phyloP scores from a whole-genome alignment of 2,113 vertebrate species.

The Cheirogaleus medius region DNA sequence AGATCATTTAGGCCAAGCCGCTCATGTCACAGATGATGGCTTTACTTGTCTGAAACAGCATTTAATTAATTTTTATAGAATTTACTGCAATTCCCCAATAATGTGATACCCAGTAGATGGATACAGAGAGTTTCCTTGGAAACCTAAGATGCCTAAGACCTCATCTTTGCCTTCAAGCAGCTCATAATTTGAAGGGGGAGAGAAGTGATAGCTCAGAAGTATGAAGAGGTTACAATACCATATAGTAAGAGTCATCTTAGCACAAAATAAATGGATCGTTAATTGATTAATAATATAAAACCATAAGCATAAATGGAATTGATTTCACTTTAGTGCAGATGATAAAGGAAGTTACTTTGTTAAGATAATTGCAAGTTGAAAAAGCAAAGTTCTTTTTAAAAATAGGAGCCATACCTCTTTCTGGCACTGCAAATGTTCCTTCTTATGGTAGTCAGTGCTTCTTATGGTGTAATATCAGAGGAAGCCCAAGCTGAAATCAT shows the following conservation, averaged over 20 bases:
- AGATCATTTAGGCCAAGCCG: not conserved
- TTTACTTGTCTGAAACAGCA: conserved; percentile 16
- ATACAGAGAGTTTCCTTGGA: not conserved
- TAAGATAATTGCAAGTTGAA: conserved; percentile 19
- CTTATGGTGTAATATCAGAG: conserved; percentile 13
- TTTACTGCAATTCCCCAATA: not conserved
- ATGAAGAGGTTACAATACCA: not conserved
- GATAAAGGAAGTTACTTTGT: conserved; percentile 39
- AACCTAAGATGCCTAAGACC: not conserved
- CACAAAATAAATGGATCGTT: not conserved
- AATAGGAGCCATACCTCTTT: conserved; percentile 60
- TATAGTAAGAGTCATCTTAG: conserved; percentile 21
- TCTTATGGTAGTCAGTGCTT: conserved; percentile 3
- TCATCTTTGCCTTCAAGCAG: not conserved
- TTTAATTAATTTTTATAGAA: conserved; percentile 43
- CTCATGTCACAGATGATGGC: not conserved
- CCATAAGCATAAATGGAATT: not conserved
- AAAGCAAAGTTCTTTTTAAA: conserved; percentile 25
- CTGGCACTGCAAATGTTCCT: not conserved
- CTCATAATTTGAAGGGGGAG: not conserved
- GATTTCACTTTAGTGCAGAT: conserved; percentile 27
- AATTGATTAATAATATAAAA: conserved; percentile 40
- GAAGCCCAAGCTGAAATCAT: conserved; percentile 39
- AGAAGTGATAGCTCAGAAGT: conserved; percentile 19
- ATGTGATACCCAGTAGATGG: not conserved